These are phyloP conservation scores for Lithophane ornitopus DNA, from an alignment of 2,888 invertebrate genomes.

Conservation along the genomic window DNA sequence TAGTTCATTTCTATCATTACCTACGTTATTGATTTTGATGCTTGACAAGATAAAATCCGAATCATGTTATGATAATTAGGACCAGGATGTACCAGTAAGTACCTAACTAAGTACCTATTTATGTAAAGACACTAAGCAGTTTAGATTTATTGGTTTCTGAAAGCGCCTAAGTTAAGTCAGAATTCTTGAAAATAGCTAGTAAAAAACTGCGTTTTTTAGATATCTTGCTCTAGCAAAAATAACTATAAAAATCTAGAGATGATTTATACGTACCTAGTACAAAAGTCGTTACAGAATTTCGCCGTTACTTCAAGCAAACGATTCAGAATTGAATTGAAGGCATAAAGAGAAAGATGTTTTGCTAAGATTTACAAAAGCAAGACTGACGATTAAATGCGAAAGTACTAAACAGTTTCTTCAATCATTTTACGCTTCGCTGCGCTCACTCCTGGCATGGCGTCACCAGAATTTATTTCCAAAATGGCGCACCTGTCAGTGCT, in stretches of 20 bases:
- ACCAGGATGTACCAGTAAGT: neutral
- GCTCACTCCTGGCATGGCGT: constrained; percentile 26
- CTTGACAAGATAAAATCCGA: neutral
- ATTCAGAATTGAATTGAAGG: neutral
- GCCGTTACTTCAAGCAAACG: neutral
- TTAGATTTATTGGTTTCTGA: neutral
- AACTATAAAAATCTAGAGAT: neutral
- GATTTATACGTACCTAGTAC: neutral
- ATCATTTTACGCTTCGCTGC: constrained; percentile 51
- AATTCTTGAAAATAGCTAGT: neutral
- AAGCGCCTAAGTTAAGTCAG: neutral
- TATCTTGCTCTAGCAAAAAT: neutral
- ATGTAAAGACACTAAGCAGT: neutral
- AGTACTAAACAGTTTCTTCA: constrained; percentile 36
- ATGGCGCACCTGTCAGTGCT: constrained; percentile 57
- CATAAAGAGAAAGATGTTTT: constrained; percentile 15
- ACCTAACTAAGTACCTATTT: neutral
- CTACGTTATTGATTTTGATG: neutral
- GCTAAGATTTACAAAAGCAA: constrained; percentile 17
- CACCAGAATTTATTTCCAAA: constrained; percentile 59
- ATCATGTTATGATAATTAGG: neutral
- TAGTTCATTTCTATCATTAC: neutral
- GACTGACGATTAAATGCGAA: constrained; percentile 32
- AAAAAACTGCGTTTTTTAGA: too few species aligned
- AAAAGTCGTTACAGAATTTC: neutral